Conservation (phyloP, 2,797 vertebrate genomes). For the Masticophis lateralis region DNA sequence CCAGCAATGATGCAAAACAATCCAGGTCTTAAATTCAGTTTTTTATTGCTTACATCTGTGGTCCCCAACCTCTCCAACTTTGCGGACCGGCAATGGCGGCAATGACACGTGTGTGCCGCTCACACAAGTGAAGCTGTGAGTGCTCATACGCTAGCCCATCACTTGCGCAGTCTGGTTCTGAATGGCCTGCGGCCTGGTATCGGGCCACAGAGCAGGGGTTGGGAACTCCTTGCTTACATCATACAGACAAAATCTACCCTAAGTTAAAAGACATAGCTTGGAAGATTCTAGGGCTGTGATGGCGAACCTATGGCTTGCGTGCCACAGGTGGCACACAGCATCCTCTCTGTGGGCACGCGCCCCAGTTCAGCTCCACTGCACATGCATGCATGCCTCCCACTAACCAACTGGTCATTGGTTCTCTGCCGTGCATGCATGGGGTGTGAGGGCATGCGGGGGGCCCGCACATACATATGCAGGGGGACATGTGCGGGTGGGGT, state of each 20-base stretch:
- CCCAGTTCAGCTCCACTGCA: no score
- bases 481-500: no score
- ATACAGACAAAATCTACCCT: neutral
- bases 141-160: neutral
- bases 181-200: neutral
- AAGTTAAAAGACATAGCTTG: neutral
- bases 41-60: neutral
- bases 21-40: neutral
- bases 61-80: neutral
- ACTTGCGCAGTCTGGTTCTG: neutral
- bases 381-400: no score
- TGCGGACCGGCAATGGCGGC: neutral
- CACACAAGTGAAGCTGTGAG: neutral
- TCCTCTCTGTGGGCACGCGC: no score
- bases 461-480: no score
- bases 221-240: neutral
- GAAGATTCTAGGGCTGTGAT: neutral
- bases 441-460: no score
- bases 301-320: no score
- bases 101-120: rapidly evolving
- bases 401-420: no score
- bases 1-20: neutral
- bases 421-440: no score
- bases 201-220: neutral
- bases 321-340: no score